These are phyloP conservation scores for Periophthalmodon schlosseri DNA, from an alignment of 2,113 vertebrate genomes.

Conservation along the genomic window DNA sequence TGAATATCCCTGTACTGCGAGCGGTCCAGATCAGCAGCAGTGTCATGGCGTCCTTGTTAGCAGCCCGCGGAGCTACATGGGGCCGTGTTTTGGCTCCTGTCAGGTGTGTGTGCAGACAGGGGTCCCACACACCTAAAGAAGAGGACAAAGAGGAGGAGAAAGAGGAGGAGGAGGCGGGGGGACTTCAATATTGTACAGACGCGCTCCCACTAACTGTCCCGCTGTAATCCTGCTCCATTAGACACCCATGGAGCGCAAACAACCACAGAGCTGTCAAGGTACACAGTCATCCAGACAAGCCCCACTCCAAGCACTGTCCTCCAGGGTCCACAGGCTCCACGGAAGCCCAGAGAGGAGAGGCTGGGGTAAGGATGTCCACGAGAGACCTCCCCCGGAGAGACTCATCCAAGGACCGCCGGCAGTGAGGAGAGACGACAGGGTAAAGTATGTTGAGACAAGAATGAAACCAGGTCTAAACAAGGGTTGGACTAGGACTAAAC, in stretches of 20 bases:
- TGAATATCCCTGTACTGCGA: slow-evolving; percentile 61
- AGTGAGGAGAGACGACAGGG: too few relatives aligned
- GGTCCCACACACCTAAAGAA: slow-evolving; percentile 59
- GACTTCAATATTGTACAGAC: slow-evolving; percentile 60
- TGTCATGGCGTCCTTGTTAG: slow-evolving; percentile 72
- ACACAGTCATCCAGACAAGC: slow-evolving; percentile 60
- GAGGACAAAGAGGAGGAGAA: neutral
- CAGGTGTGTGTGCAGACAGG: slow-evolving; percentile 65
- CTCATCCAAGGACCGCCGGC: too few relatives aligned
- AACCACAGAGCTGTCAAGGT: slow-evolving; percentile 60
- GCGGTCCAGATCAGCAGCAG: slow-evolving; percentile 72
- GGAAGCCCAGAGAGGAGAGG: too few relatives aligned
- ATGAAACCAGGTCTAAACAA: neutral
- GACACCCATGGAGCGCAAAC: slow-evolving; percentile 68
- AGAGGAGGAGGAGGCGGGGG: slow-evolving; percentile 24
- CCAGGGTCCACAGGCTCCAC: neutral
- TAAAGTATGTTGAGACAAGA: neutral
- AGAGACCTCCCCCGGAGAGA: too few relatives aligned
- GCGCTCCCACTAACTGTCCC: slow-evolving; percentile 60
- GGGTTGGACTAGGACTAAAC: too few relatives aligned
- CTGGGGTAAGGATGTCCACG: too few relatives aligned
- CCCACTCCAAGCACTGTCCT: slow-evolving; percentile 37
- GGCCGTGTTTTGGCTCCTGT: slow-evolving; percentile 68
- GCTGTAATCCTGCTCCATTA: slow-evolving; percentile 74
- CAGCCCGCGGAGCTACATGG: slow-evolving; percentile 70